Base-by-base conservation (phyloP, 2,797 vertebrate genomes). In the Acanthurus tractus region DNA sequence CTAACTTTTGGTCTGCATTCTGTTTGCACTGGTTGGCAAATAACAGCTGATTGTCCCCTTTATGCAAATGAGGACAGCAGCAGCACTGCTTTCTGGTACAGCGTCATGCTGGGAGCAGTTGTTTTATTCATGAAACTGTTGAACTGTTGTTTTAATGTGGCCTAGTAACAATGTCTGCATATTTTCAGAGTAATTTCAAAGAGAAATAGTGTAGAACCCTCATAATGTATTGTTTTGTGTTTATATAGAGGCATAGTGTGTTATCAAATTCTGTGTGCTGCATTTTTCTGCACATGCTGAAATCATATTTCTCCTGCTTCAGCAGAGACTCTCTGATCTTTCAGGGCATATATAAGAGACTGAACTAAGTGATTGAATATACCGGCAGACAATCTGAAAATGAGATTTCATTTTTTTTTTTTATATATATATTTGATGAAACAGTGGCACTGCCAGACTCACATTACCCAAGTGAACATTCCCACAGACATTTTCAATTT, bases 61-160 rank as follows among this genome's bases (percentile, higher is more conserved):
- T 12, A 84, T 80, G 59, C 49, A 84, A 75, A 84, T 54, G 40
- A 82, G 57, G 48, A 58, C 12, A 63, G 29, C 48, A 2, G 8
- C 20, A n/a, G 13, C 29, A 8, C 50, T 49, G 54, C 20, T 65
- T 83, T 76, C 40, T 63, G 62, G 68, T 10, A 14, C 75, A 40
- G 69, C 8, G 0, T 66, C 54, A 34, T 25, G 54, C 72, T 70
- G 76, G 18, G 67, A 83, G 81, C 25, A 40, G 4, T 64, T 87
- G 70, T 79, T 86, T 87, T 81, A 86, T 86, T 87, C 70, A 88
- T 89, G 64, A 48, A 74, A 69, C 46, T 34, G 71, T 78, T 46
- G 66, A 68, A 52, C 61, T 1, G 72, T 85, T 84, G 18, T 64
- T 44, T 52, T 62, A 62, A 69, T 63, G 63, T 56, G 63, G 38